These are phyloP conservation scores for Anolis sagrei DNA, from an alignment of 2,113 vertebrate species.

Conservation along the genomic window DNA sequence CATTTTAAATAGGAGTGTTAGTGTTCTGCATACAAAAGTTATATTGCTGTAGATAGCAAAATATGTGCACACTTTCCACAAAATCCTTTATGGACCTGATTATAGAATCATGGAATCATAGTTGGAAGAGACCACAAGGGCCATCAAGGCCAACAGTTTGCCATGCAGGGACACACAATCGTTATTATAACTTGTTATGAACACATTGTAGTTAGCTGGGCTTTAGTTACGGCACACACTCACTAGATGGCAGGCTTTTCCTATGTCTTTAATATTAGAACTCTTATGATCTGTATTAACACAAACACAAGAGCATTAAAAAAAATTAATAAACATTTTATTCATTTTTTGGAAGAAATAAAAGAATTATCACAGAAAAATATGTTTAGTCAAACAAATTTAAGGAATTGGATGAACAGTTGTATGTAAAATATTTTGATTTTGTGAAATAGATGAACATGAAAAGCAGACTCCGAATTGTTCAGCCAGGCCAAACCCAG, in stretches of 20 bases:
- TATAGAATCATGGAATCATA: not conserved
- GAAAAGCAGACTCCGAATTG: no score
- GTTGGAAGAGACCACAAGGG: no score
- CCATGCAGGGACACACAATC: no score
- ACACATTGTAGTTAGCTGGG: not conserved
- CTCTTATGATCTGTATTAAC: not conserved
- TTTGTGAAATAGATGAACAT: not conserved
- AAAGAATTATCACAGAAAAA: not conserved
- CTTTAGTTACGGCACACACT: not conserved
- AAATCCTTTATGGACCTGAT: not conserved
- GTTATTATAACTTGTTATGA: not conserved
- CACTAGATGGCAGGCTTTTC: conserved; percentile 58
- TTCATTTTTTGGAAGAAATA: not conserved
- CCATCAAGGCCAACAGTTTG: no score
- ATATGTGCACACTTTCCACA: not conserved
- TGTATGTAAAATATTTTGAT: not conserved
- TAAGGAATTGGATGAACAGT: not conserved
- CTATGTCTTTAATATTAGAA: not conserved
- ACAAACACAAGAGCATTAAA: not conserved
- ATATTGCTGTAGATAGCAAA: not conserved
- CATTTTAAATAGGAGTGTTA: no score
- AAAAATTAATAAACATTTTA: not conserved
- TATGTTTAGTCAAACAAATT: not conserved
- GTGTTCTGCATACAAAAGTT: not conserved
- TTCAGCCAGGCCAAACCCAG: no score